Evolutionary conservation across 2,113 vertebrate species (phyloP).

Genomic region (Calypte anna): DNA sequence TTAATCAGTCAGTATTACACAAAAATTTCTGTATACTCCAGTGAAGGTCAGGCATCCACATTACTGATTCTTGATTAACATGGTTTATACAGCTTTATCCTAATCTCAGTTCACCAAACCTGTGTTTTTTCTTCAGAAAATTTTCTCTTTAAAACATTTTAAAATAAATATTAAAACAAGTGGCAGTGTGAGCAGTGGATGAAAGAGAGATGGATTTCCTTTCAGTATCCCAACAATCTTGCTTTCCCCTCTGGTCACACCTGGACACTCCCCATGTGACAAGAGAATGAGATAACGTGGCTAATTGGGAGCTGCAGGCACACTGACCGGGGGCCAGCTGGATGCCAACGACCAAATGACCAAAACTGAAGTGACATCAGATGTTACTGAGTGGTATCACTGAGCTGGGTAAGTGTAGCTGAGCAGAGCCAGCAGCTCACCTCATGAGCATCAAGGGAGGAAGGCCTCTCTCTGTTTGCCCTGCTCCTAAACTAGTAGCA

Average conservation of each 20-base stretch:
- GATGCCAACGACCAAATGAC: background rate
- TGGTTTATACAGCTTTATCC: background rate
- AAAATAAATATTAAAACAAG: background rate
- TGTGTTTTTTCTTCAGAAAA: background rate
- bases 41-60: background rate
- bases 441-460: background rate
- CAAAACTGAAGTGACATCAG: background rate
- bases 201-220: background rate
- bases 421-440: background rate
- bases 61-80: background rate
- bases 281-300: accelerated
- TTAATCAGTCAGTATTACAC: accelerated
- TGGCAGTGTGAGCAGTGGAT: background rate
- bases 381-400: background rate
- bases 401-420: background rate
- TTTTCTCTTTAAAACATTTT: background rate
- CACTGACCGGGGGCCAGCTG: background rate
- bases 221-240: background rate
- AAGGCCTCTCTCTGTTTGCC: background rate
- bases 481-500: background rate
- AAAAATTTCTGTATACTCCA: background rate
- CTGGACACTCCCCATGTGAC: accelerated
- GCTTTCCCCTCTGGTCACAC: accelerated
- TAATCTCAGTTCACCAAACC: background rate
- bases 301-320: background rate